phyloP scores from a whole-genome alignment of 2,797 vertebrate genomes.

The Geotrypetes seraphini region DNA sequence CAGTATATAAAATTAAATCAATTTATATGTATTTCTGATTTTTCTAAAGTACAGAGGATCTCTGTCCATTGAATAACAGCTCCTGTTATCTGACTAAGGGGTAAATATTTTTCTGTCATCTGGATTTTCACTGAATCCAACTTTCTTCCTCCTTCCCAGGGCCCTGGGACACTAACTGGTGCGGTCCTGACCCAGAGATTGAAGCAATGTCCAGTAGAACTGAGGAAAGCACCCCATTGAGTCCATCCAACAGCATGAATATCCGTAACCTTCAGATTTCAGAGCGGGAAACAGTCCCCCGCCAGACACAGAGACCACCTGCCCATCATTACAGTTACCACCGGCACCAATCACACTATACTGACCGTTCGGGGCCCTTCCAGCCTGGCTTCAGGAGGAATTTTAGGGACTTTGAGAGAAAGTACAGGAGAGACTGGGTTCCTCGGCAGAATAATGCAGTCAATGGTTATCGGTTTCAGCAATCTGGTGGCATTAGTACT shows the following conservation, averaged over 20 bases:
- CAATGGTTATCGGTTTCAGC: not conserved
- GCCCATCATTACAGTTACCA: conserved; percentile 8
- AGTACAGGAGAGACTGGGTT: conserved; percentile 51
- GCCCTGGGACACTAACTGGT: conserved; percentile 62
- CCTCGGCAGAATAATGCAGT: not conserved
- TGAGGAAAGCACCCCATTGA: conserved; percentile 62
- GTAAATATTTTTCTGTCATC: too few species aligned
- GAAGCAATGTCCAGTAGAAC: conserved; percentile 35
- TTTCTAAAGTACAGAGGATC: too few species aligned
- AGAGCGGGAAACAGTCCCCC: conserved; percentile 50
- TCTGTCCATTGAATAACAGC: too few species aligned
- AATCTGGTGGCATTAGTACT: conserved; percentile 21
- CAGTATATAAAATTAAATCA: too few species aligned
- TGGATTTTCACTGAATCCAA: too few species aligned
- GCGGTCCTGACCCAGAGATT: conserved; percentile 59
- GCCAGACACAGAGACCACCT: conserved; percentile 23
- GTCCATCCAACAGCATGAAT: conserved; percentile 61
- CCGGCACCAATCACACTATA: conserved; percentile 7
- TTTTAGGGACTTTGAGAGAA: conserved; percentile 15
- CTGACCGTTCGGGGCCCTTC: conserved; percentile 8
- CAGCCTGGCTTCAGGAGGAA: conserved; percentile 9
- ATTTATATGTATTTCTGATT: too few species aligned
- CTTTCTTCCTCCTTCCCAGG: too few species aligned
- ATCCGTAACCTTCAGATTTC: conserved; percentile 70
- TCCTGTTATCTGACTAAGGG: too few species aligned